These are phyloP conservation scores for Hippoglossus stenolepis DNA, from an alignment of 2,113 vertebrate species.

Conservation along the genomic window DNA sequence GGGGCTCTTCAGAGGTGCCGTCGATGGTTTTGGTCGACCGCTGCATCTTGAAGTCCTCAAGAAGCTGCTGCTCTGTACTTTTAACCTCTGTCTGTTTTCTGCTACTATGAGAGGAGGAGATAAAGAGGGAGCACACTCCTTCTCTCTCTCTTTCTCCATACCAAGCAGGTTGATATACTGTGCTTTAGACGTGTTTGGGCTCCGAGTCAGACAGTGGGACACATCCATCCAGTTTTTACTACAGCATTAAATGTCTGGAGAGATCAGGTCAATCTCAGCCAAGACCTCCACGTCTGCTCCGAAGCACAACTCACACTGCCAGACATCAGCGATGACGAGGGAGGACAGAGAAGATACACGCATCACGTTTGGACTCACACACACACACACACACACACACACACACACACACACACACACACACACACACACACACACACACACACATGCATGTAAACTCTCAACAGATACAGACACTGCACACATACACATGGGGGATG, in stretches of 20 bases:
- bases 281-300: conserved; percentile 51
- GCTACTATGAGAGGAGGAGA: conserved; percentile 12
- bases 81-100: conserved; percentile 18
- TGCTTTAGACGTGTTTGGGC: conserved; percentile 22
- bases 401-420: conserved; percentile 4
- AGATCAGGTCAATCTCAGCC: conserved; percentile 40
- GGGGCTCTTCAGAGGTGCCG: conserved; percentile 33
- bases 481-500: conserved; percentile 27
- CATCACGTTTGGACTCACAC: conserved; percentile 17
- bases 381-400: no score
- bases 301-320: conserved; percentile 27
- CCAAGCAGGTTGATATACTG: conserved; percentile 36
- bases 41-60: conserved; percentile 24
- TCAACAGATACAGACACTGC: conserved; percentile 15
- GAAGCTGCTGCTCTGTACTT: conserved; percentile 19
- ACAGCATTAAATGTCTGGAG: conserved; percentile 29
- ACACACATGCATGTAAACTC: conserved; percentile 3
- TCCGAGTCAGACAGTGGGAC: conserved; percentile 42
- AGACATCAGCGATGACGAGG: conserved; percentile 35
- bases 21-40: conserved; percentile 31
- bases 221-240: conserved; percentile 44
- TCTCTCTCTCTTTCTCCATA: neutral
- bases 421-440: conserved; percentile 4
- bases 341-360: conserved; percentile 32
- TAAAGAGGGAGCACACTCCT: neutral